Percentiles rank a stretch among this genome's conserved stretches.
Evolutionary conservation across 2,113 vertebrate genomes (phyloP).

Genomic region (Tyto alba): DNA sequence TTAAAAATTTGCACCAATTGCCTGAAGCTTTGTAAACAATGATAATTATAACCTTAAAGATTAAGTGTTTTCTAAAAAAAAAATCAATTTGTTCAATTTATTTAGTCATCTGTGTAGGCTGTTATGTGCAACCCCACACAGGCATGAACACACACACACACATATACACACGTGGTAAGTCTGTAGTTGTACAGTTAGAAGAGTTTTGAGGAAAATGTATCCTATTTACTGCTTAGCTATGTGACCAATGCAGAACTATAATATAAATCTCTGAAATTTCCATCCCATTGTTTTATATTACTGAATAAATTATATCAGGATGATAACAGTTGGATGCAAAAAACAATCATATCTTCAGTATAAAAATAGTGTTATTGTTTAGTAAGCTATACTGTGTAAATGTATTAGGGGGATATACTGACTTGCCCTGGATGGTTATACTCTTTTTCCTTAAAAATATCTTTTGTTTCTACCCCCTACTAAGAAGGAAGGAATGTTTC

Average conservation of each 20-base stretch:
- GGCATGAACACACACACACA: neutral
- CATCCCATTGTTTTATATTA: neutral
- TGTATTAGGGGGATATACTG: neutral
- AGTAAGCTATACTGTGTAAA: neutral
- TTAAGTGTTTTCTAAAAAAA: neutral
- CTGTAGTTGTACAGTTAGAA: neutral
- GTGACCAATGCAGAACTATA: neutral
- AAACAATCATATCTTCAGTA: neutral
- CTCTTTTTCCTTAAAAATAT: neutral
- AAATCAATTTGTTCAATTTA: neutral
- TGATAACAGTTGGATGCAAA: conserved; percentile 17
- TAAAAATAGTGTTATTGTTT: neutral
- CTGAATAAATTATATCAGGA: neutral
- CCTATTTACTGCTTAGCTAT: neutral
- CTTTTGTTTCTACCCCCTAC: neutral
- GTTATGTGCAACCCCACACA: neutral
- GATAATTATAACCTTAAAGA: neutral
- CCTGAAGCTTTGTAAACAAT: neutral
- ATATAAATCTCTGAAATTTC: neutral
- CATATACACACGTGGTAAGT: rapidly evolving
- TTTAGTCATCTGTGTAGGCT: neutral
- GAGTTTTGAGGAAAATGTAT: neutral
- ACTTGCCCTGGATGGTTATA: neutral
- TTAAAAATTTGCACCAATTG: neutral
- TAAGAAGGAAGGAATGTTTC: conserved; percentile 8